Base-by-base conservation (phyloP, 92 coral and sea anemone species). In the Plumapathes pennacea region DNA sequence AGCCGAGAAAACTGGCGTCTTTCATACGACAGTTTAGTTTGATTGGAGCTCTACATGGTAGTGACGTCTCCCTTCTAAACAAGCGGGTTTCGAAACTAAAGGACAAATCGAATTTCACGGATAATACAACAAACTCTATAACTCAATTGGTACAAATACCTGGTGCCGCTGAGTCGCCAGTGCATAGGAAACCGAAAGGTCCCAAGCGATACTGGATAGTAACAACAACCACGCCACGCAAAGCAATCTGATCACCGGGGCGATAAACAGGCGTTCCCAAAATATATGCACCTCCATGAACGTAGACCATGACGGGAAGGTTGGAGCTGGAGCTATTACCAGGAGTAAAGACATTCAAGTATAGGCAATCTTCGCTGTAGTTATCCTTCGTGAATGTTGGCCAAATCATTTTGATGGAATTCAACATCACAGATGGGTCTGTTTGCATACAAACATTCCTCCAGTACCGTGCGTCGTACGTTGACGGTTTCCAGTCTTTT, bases 231-330 rank as follows among this genome's bases (percentile, higher is more conserved):
- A 83, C 62, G 4, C 75, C 90, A 7, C 71, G 76, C 12, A 38
- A 11, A 4, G 90, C 76, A 37, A 83, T 39, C 32, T 65, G 65
- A 48, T 83, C 81, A 2, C 90, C 90, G 2, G 85, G 85, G 1
- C 80, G 50, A 5, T 62, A 69, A 36, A 52, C 89, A 22, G 90
- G 85, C 10, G 90, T 76, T 5, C 90, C 90, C 1, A 81, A 76
- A 7, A 83, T 25, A 23, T 70, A 83, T 40, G 85, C 84, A 2
- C 90, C 90, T 10, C 90, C 90, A 33, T 83, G 90, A 21, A 83
- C 71, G 57, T 83, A 83, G 8, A 80, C 77, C 0, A 83, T 56
- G 22, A 83, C 90, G 1, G 90, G 85, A 32, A 56, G 37, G 6
- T 8, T 41, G 21, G 40, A 22, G 18, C 10, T 39, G 18, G 73